A percentile compares a stretch with the other conserved stretches of the same genome.
Evolutionary conservation across 2,113 vertebrate genomes (phyloP).

Genomic region (Eretmochelys imbricata): DNA sequence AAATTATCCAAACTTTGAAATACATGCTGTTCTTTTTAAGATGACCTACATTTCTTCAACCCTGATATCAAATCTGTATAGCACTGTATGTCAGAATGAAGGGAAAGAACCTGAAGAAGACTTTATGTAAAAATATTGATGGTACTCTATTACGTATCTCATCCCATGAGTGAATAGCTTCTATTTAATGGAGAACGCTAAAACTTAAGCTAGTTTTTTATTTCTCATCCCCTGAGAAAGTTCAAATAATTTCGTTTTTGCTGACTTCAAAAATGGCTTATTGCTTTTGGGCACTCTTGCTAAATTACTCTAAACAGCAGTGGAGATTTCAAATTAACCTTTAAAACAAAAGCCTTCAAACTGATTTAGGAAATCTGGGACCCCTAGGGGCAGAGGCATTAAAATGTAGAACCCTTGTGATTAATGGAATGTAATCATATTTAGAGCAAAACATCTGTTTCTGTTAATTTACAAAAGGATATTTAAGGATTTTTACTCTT

Average conservation of each 20-base stretch:
- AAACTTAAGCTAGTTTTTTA: slow-evolving; percentile 12
- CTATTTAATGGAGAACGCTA: background rate
- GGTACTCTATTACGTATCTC: background rate
- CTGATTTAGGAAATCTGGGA: background rate
- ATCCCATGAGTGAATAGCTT: background rate
- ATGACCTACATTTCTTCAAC: background rate
- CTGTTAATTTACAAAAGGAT: background rate
- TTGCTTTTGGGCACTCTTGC: slow-evolving; percentile 36
- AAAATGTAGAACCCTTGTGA: background rate
- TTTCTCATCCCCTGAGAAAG: slow-evolving; percentile 15
- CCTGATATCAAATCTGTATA: background rate
- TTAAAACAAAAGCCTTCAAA: slow-evolving; percentile 34
- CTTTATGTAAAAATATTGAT: background rate
- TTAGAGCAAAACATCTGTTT: background rate
- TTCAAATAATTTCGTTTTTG: background rate
- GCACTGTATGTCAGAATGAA: background rate
- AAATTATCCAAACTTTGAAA: background rate
- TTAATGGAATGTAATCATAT: background rate
- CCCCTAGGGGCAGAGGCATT: background rate
- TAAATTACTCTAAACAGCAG: slow-evolving; percentile 36
- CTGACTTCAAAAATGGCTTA: slow-evolving; percentile 42
- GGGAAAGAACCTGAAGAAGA: background rate
- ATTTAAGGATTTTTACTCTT: background rate
- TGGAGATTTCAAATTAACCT: slow-evolving; percentile 44
- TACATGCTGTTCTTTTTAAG: background rate